Evolutionary conservation across 2,113 vertebrate species (phyloP).

Genomic region (Gymnogyps californianus): DNA sequence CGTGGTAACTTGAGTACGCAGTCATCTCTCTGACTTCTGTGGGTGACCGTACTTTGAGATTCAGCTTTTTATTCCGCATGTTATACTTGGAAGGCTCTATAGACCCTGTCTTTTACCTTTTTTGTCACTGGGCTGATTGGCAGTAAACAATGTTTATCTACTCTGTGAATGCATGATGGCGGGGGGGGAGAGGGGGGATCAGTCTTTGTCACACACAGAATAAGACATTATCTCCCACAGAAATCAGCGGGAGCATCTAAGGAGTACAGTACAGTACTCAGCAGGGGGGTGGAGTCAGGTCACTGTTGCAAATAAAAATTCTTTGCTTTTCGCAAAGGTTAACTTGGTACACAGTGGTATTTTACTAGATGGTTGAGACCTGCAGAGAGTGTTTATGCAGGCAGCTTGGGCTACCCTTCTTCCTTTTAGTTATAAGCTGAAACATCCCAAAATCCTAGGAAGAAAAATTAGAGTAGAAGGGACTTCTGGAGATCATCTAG

Average conservation of each 20-base stretch:
- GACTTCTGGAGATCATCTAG: not conserved
- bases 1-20: not conserved
- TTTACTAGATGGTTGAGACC: not conserved
- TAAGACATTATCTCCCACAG: not conserved
- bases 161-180: not conserved
- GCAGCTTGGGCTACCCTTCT: not conserved
- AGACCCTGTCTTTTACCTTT: not conserved
- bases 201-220: not conserved
- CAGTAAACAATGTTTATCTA: not conserved
- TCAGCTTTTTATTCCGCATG: not conserved
- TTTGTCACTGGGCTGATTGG: not conserved
- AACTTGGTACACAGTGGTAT: not conserved
- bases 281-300: not conserved
- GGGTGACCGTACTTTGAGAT: not conserved
- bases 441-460: not conserved
- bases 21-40: not conserved
- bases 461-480: not conserved
- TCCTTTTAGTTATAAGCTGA: not conserved
- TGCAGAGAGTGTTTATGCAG: not conserved
- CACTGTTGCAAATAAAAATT: not conserved
- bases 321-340: slow-evolving; percentile 3
- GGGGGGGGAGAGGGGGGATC: not conserved
- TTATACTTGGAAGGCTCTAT: not conserved
- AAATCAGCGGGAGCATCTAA: not conserved
- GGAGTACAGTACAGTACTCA: not conserved